These are phyloP conservation scores for Euclidia mi DNA, from an alignment of 2,888 invertebrate species.

Conservation along the genomic window DNA sequence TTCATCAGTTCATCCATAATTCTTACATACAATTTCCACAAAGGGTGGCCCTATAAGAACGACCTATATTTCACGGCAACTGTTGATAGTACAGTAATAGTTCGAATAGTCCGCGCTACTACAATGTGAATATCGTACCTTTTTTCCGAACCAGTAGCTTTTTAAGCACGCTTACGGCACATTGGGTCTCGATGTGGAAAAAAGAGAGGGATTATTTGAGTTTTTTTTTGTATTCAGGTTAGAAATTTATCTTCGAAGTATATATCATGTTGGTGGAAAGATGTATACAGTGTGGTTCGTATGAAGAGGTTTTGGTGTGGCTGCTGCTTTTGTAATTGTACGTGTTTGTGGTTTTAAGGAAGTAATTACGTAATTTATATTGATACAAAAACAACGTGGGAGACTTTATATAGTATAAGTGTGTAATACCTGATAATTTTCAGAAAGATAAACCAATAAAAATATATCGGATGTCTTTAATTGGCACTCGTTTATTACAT, in stretches of 20 bases:
- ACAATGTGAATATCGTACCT: conserved; percentile 58
- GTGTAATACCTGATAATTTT: too few relatives aligned
- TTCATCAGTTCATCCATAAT: conserved; percentile 17
- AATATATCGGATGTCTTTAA: too few relatives aligned
- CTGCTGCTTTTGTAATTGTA: neutral
- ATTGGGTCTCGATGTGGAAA: conserved; percentile 43
- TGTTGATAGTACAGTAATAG: conserved; percentile 39
- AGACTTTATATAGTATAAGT: too few relatives aligned
- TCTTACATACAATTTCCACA: conserved; percentile 28
- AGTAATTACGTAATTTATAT: too few relatives aligned
- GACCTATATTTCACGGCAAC: conserved; percentile 46
- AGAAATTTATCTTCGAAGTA: conserved; percentile 16
- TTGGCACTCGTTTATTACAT: too few relatives aligned
- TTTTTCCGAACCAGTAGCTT: conserved; percentile 66
- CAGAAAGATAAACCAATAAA: too few relatives aligned
- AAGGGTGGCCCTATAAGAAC: conserved; percentile 31
- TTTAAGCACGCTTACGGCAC: conserved; percentile 59
- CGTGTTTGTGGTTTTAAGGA: too few relatives aligned
- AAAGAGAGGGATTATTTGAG: conserved; percentile 17
- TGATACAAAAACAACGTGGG: too few relatives aligned
- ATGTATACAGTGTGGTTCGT: neutral
- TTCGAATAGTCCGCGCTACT: conserved; percentile 42
- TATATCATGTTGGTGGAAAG: conserved; percentile 4
- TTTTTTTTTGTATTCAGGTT: conserved; percentile 19
- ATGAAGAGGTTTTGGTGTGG: neutral